Evolutionary conservation across 92 coral and sea anemone genomes (phyloP), one percentile per base, ranked within the genome.

Genomic region (Chrysogorgia sp.): DNA sequence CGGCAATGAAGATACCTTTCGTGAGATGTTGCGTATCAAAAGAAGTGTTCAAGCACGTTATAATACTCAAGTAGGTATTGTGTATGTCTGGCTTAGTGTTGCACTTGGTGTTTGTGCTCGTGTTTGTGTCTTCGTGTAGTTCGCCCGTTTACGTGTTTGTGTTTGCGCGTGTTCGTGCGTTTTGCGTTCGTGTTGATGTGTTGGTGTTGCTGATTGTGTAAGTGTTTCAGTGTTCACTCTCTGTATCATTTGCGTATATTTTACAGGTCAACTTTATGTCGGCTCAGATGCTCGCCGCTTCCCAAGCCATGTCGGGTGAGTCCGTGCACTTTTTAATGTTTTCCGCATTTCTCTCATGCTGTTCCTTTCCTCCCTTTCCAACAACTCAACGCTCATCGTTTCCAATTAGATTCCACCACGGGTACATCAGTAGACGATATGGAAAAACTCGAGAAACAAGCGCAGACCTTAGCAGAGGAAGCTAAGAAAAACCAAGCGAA

Each of bases 1-100:
- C 86, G 99, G 99, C 43, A 96, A 96, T 88, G 99, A 96, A 77
- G 99, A 96, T 81, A 96, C 99, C 0, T 96, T 96, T 86, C 97
- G 99, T 14, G 99, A 96, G 67, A 96, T 96, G 99, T 62, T 96
- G 15, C 83, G 99, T 75, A 96, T 96, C 68, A 96, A 96, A 57
- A 77, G 99, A 56, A 96, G 99, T 80, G 97, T 96, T 29, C 99
- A 96, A 81, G 99, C 99, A 19, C 92, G 92, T 82, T 96, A 87
- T 58, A 96, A 96, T 61, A 96, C 99, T 23, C 99, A 96, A 96
- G 99, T 96, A 74, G 65, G 76, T 2, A 63, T 28, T 62, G 12
- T 40, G 15, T 7, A 35, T 15, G 10, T 35, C 53, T 29, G 5
- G 28, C 24, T 30, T 22, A 58, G 28, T 31, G 10, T 2, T 58